Conservation (phyloP, 2,797 vertebrate genomes). For the Garrulus glandarius region DNA sequence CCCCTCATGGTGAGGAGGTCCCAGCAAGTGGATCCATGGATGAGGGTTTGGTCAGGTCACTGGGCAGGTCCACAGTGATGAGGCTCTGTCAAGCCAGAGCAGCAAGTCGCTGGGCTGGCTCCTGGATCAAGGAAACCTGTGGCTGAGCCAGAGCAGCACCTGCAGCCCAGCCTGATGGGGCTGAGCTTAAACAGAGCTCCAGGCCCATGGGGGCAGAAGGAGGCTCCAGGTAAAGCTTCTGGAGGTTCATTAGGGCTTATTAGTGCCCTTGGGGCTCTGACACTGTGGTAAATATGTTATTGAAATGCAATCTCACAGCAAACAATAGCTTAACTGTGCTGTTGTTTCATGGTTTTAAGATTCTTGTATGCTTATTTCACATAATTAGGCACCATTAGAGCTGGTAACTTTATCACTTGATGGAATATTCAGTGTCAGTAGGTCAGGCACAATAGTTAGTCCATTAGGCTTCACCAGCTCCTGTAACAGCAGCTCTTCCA, state of each 20-base stretch:
- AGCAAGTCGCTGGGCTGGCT: background rate
- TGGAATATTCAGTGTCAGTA: background rate
- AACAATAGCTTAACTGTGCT: background rate
- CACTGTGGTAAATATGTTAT: background rate
- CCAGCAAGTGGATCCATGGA: background rate
- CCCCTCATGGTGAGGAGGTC: background rate
- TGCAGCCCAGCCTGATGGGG: background rate
- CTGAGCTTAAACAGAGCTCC: background rate
- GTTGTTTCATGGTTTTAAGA: background rate
- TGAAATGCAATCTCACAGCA: background rate
- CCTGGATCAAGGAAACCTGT: background rate
- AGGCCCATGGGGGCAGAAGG: background rate
- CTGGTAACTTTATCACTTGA: background rate
- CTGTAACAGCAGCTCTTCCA: background rate
- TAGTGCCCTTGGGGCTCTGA: background rate
- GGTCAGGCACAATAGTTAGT: background rate
- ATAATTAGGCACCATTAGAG: background rate
- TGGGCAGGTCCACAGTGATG: background rate
- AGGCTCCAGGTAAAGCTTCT: background rate
- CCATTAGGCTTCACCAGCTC: background rate
- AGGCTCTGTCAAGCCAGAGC: background rate
- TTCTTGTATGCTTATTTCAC: background rate
- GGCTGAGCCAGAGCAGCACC: background rate
- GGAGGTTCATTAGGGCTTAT: background rate
- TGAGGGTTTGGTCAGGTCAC: background rate